Evolutionary conservation across 2,797 vertebrate species (phyloP), one percentile per base, ranked within the genome.

Genomic region (Clarias pachynema): DNA sequence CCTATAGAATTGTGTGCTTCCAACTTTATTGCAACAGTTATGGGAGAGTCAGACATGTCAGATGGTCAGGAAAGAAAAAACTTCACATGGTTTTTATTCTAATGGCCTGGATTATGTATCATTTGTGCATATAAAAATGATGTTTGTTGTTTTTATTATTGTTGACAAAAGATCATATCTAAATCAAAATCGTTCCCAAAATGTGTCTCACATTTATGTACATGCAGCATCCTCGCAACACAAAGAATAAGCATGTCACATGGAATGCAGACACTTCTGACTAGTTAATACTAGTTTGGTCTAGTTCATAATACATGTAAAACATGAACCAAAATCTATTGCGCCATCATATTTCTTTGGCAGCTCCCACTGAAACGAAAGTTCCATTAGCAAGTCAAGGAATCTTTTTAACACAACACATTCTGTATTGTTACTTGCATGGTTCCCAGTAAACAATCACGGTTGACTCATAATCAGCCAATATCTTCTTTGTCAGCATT

Each of bases 401-500:
- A 31, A 29, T 10, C 15, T 81, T 81, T 81, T 18, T 31, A 68
- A 16, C 40, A 68, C 44, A 81, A 53, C 56, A 24, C 18, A 66
- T 18, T n/a, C 26, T 81, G 63, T 56, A 24, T 81, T 49, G 68
- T 20, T 79, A 31, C 26, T 81, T 69, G n/a, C 62, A 80, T 44
- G 60, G 68, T 69, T 9, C 40, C 40, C 10, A 29, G 62, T 56
- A 81, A 29, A 63, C 14, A 79, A 79, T 44, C 14, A 20, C 34
- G 65, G 34, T 29, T 79, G 37, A 49, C 78, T 80, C n/a, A 65
- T 65, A 60, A 80, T 44, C 60, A 56, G 29, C 40, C 26, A 57
- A 31, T 14, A 18, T 81, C 3, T 68, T 1, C 31, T 56, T 34
- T 68, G 79, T 81, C 53, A 56, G 18, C 29, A 68, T 31, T 81